Percentiles rank a stretch among this genome's conserved stretches.
phyloP scores from a whole-genome alignment of 2,113 vertebrate genomes.

The Morone saxatilis region DNA sequence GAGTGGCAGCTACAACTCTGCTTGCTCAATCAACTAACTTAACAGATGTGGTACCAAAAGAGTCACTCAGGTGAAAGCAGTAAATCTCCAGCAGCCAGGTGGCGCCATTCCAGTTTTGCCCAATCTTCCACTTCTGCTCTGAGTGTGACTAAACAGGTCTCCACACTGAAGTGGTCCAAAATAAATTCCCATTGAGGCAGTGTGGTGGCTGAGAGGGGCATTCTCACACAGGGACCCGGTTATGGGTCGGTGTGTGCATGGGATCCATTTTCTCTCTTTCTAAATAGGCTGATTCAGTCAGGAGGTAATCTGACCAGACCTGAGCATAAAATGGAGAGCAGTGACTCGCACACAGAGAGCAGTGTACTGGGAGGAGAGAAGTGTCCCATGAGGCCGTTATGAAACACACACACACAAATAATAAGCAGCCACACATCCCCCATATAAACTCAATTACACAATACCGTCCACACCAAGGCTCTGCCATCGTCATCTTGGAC shows the following conservation, averaged over 20 bases:
- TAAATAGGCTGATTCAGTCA: slow-evolving; percentile 62
- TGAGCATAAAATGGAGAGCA: slow-evolving; percentile 63
- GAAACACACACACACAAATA: slow-evolving; percentile 32
- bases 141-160: not conserved
- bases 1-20: not conserved
- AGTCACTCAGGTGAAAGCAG: not conserved
- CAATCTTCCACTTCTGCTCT: too few relatives aligned
- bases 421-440: not conserved
- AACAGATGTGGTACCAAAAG: not conserved
- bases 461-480: not conserved
- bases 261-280: slow-evolving; percentile 65
- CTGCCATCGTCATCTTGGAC: not conserved
- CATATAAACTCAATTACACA: slow-evolving; percentile 33
- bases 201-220: not conserved
- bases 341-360: slow-evolving; percentile 56
- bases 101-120: slow-evolving; percentile 13
- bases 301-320: slow-evolving; percentile 70
- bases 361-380: slow-evolving; percentile 55
- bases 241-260: not conserved
- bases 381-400: slow-evolving; percentile 43
- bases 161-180: not conserved
- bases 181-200: slow-evolving; percentile 10
- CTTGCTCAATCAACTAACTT: not conserved
- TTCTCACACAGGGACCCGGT: slow-evolving; percentile 1
- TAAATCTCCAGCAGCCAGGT: slow-evolving; percentile 45